Percentiles rank a stretch among this genome's conserved stretches.
These are phyloP conservation scores for Andricus quercusramuli DNA, from an alignment of 2,888 invertebrate genomes.

Conservation along the genomic window DNA sequence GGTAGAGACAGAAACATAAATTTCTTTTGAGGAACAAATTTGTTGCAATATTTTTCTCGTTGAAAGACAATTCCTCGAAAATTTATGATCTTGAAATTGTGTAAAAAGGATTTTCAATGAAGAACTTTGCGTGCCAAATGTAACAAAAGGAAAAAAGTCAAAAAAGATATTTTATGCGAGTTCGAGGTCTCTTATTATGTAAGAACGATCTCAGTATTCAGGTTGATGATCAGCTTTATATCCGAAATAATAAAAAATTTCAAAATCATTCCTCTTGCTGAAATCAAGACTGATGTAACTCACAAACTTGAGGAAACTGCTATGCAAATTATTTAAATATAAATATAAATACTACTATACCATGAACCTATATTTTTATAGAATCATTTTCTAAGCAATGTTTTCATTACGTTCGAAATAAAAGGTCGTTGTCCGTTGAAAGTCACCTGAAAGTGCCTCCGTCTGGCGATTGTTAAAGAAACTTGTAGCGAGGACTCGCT, in stretches of 20 bases:
- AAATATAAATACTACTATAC: background rate
- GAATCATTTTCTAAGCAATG: background rate
- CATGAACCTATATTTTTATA: background rate
- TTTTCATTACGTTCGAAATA: background rate
- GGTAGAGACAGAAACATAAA: background rate
- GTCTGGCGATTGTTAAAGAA: constrained; percentile 70
- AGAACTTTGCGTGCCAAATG: background rate
- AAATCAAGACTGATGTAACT: background rate
- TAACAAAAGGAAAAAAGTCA: background rate
- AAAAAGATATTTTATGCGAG: background rate
- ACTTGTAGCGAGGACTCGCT: constrained; percentile 52
- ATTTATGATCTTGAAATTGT: background rate
- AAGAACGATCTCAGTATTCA: constrained; percentile 9
- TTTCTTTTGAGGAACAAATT: too few species aligned
- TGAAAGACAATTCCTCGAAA: background rate
- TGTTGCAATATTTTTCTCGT: background rate
- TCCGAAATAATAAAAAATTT: constrained; percentile 10
- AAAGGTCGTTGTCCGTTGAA: constrained; percentile 21
- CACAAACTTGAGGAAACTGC: background rate
- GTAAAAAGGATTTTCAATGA: background rate
- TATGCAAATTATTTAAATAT: background rate
- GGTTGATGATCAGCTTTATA: constrained; percentile 8
- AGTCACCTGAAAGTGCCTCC: constrained; percentile 70
- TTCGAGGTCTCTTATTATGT: constrained; percentile 10
- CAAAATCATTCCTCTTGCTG: background rate